phyloP scores from a whole-genome alignment of 2,888 invertebrate species.

The Didymodactylos carnosus region DNA sequence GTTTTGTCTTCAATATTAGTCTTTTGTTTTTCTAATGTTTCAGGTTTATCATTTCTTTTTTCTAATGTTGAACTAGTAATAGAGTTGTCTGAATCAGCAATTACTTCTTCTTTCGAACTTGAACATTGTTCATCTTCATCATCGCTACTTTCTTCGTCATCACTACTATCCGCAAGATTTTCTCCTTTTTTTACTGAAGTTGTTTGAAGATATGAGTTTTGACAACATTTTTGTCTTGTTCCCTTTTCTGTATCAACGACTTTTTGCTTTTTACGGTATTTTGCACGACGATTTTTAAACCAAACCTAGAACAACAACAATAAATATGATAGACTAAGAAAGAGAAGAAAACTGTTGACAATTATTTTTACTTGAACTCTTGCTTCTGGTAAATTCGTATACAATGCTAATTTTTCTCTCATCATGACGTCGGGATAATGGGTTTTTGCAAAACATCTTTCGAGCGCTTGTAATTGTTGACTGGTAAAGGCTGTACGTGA shows the following conservation, averaged over 20 bases:
- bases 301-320: slow-evolving; percentile 53
- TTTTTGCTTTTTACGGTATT: slow-evolving; percentile 77
- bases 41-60: too few species aligned
- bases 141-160: too few species aligned
- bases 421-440: slow-evolving; percentile 38
- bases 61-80: too few species aligned
- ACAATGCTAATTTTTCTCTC: slow-evolving; percentile 35
- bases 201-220: too few species aligned
- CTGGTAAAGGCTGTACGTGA: slow-evolving; percentile 38
- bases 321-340: neutral
- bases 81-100: too few species aligned
- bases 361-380: slow-evolving; percentile 37
- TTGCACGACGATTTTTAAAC: slow-evolving; percentile 92
- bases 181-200: too few species aligned
- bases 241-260: slow-evolving; percentile 10
- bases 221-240: too few species aligned
- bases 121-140: too few species aligned
- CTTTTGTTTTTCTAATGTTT: too few species aligned
- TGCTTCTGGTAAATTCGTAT: slow-evolving; percentile 37
- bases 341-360: neutral
- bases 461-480: slow-evolving; percentile 35
- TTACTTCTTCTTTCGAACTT: too few species aligned
- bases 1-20: too few species aligned
- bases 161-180: too few species aligned
- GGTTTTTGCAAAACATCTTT: slow-evolving; percentile 36